Evolutionary conservation across 2,888 invertebrate species (phyloP).

Genomic region (Gastrophysa polygoni): DNA sequence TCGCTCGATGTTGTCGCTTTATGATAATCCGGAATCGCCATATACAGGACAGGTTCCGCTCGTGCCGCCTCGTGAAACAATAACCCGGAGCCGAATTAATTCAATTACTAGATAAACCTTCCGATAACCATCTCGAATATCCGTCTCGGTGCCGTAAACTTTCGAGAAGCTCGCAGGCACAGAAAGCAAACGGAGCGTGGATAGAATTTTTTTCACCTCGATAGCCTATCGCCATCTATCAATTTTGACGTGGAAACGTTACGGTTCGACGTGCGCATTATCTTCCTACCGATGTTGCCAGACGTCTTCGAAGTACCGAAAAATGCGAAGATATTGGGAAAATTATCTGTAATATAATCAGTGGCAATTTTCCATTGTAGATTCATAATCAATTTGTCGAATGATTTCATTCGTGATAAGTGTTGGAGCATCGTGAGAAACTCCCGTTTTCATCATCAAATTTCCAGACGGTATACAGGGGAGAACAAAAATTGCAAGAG

Average conservation of each 20-base stretch:
- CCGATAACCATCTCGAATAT: conserved; percentile 14
- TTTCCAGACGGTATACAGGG: too few species aligned
- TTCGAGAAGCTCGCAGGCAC: conserved; percentile 10
- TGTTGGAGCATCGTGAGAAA: too few species aligned
- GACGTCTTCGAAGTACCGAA: too few species aligned
- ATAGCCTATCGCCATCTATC: neutral
- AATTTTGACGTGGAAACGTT: neutral
- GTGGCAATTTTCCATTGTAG: too few species aligned
- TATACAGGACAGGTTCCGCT: neutral
- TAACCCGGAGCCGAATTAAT: conserved; percentile 12
- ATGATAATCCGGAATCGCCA: too few species aligned
- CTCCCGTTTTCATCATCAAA: too few species aligned
- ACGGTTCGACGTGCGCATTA: neutral
- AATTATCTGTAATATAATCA: neutral
- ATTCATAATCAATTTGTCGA: too few species aligned
- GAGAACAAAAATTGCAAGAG: too few species aligned
- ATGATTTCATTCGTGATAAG: too few species aligned
- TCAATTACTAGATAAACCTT: conserved; percentile 17
- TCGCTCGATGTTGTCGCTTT: too few species aligned
- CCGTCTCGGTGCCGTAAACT: conserved; percentile 9
- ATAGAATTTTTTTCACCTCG: neutral
- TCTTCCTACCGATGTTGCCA: neutral
- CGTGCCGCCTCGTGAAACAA: neutral
- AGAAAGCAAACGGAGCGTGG: neutral
- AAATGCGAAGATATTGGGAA: neutral